phyloP scores from a whole-genome alignment of 2,113 vertebrate species.

The Microtus ochrogaster region DNA sequence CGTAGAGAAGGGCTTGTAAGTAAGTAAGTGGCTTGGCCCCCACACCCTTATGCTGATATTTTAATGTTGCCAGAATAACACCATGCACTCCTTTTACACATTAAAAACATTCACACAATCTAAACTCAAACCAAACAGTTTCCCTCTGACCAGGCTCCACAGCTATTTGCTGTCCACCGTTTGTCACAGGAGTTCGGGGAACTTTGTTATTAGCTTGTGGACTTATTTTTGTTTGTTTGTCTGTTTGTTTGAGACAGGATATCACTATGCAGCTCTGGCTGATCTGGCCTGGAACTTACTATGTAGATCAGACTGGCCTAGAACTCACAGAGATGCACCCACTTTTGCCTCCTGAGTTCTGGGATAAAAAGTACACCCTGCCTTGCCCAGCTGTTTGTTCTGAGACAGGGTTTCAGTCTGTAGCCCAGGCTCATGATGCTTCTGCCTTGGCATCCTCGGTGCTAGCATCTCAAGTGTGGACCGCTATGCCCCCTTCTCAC shows the following conservation, averaged over 20 bases:
- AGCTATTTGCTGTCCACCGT: neutral
- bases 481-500: neutral
- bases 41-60: neutral
- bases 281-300: neutral
- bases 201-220: neutral
- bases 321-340: neutral
- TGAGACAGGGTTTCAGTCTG: neutral
- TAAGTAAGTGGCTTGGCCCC: neutral
- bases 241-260: neutral
- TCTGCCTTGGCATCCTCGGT: neutral
- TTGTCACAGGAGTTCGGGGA: neutral
- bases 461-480: neutral
- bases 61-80: neutral
- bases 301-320: neutral
- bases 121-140: neutral
- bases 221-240: neutral
- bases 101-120: neutral
- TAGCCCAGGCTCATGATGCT: neutral
- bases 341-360: neutral
- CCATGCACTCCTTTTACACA: neutral
- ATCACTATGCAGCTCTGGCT: neutral
- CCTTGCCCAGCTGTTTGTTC: neutral
- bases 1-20: neutral
- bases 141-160: neutral
- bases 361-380: neutral